A percentile compares a stretch with the other conserved stretches of the same genome.
Conservation (phyloP, 2,797 vertebrate genomes). For the Notamacropus eugenii region DNA sequence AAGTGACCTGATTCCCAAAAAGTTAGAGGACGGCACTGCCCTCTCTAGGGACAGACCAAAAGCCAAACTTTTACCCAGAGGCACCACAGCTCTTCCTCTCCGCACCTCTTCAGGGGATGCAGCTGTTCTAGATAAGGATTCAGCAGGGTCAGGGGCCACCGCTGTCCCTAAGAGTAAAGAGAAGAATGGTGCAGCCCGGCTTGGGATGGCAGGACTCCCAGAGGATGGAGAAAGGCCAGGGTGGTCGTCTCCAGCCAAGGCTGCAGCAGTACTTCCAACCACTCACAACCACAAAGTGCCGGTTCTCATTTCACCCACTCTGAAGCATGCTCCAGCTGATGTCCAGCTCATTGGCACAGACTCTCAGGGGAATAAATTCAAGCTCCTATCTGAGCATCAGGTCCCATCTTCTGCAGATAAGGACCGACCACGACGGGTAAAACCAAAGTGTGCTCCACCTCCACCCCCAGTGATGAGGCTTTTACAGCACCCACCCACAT, state of each 20-base stretch:
- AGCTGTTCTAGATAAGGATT: constrained; percentile 81
- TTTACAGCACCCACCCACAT: constrained; percentile 88
- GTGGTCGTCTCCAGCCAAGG: constrained; percentile 94
- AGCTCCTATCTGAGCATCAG: constrained; percentile 97
- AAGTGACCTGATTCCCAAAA: constrained; percentile 89
- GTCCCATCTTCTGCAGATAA: constrained; percentile 88
- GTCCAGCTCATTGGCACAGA: constrained; percentile 96
- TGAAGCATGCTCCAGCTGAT: constrained; percentile 95
- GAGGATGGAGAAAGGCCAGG: constrained; percentile 87
- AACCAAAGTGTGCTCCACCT: constrained; percentile 98
- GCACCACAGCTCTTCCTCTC: constrained; percentile 82
- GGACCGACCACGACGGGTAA: constrained; percentile 95
- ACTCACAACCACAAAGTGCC: constrained; percentile 99
- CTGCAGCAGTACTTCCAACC: constrained; percentile 84
- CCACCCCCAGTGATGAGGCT: constrained; percentile 93
- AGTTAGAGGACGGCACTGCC: constrained; percentile 92
- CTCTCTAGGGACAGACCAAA: constrained; percentile 96
- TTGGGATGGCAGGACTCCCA: constrained; percentile 76
- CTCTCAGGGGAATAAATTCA: constrained; percentile 99
- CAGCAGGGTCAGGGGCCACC: constrained; percentile 72
- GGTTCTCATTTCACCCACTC: constrained; percentile 97
- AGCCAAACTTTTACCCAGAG: constrained; percentile 94
- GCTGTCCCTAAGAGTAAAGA: constrained; percentile 88
- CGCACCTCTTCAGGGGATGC: constrained; percentile 69
- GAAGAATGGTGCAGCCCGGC: constrained; percentile 82